These are phyloP conservation scores for Eupeodes luniger DNA, from an alignment of 2,888 invertebrate species.

Conservation along the genomic window DNA sequence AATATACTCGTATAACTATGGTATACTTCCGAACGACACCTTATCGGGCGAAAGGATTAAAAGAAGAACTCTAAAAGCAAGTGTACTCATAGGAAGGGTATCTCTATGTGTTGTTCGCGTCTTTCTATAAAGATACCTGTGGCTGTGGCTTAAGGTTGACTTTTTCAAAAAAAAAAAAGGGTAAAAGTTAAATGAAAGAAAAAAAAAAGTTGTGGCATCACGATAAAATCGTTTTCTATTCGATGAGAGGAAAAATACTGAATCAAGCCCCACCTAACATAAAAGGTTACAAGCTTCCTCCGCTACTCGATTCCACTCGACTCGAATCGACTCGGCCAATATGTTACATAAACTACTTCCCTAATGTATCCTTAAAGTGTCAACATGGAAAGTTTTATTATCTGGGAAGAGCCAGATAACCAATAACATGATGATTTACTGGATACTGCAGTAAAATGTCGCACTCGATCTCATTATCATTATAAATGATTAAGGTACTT, in stretches of 20 bases:
- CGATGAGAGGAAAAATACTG: conserved; percentile 37
- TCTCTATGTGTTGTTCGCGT: not conserved
- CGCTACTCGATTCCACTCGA: too few species aligned
- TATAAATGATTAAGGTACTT: not conserved
- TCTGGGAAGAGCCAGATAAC: not conserved
- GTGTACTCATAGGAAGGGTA: not conserved
- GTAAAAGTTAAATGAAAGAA: conserved; percentile 1
- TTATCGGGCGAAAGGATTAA: not conserved
- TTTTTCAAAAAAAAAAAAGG: conserved; percentile 2
- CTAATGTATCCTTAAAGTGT: conserved; percentile 55
- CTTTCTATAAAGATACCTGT: conserved; percentile 1
- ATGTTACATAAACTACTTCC: conserved; percentile 37
- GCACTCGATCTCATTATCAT: conserved; percentile 2
- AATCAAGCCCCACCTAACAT: conserved; percentile 1
- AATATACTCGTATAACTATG: too few species aligned
- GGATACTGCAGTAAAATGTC: not conserved
- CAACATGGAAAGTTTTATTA: conserved; percentile 34
- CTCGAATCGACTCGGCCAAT: conserved; percentile 27
- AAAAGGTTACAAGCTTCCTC: conserved; percentile 58
- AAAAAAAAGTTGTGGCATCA: conserved; percentile 15
- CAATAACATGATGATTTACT: conserved; percentile 23
- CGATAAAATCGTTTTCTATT: conserved; percentile 14
- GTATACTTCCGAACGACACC: not conserved
- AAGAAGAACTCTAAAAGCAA: not conserved
- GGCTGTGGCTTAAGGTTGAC: conserved; percentile 28